Percentiles rank a stretch among this genome's conserved stretches.
Conservation (phyloP, 1,140 invertebrate species). For the Drosophila erecta region DNA sequence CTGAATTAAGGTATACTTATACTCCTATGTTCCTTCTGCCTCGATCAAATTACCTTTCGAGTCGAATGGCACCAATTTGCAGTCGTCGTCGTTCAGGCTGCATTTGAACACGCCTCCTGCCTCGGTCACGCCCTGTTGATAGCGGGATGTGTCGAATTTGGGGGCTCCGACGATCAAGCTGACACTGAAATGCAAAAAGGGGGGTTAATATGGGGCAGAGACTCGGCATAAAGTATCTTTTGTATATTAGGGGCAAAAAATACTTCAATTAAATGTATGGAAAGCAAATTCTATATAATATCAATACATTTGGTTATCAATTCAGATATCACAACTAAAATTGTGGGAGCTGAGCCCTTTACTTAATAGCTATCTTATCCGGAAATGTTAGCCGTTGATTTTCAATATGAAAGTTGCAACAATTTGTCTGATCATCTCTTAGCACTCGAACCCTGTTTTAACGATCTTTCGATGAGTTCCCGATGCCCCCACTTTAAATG, state of each 20-base stretch:
- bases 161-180: conserved; percentile 94
- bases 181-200: conserved; percentile 64
- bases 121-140: conserved; percentile 85
- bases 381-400: too few relatives aligned
- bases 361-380: too few relatives aligned
- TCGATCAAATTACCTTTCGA: conserved; percentile 86
- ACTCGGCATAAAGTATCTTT: not conserved
- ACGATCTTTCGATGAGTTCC: conserved; percentile 6
- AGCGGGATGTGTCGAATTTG: conserved; percentile 88
- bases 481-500: not conserved
- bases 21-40: not conserved
- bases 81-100: conserved; percentile 87
- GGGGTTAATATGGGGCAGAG: not conserved
- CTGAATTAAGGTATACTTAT: conserved; percentile 1
- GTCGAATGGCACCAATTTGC: conserved; percentile 90
- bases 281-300: too few relatives aligned
- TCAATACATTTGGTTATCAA: too few relatives aligned
- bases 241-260: too few relatives aligned
- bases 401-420: not conserved
- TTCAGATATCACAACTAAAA: too few relatives aligned
- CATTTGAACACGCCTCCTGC: conserved; percentile 93
- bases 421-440: conserved; percentile 5
- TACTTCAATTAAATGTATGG: too few relatives aligned
- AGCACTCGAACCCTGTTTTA: not conserved
- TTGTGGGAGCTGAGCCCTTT: too few relatives aligned